Conservation (phyloP, 2,888 invertebrate genomes). For the Thera britannica region DNA sequence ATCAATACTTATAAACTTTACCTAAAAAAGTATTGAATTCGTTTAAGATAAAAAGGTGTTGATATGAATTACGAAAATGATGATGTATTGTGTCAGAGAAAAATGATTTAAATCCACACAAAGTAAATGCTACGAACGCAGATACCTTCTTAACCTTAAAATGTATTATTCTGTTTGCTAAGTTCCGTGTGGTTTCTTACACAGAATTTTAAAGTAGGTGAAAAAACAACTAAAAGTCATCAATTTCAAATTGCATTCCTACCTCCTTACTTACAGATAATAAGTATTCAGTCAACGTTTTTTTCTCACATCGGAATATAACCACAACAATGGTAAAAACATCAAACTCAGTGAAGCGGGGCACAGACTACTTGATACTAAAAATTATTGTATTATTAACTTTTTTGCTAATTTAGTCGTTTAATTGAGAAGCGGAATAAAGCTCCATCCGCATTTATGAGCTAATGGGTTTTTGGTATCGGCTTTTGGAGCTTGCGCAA, state of each 20-base stretch:
- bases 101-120: too few relatives aligned
- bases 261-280: conserved; percentile 26
- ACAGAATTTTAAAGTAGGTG: conserved; percentile 35
- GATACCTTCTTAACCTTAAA: background rate
- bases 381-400: conserved; percentile 62
- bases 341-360: conserved; percentile 65
- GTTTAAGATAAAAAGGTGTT: too few relatives aligned
- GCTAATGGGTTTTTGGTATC: conserved; percentile 44
- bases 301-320: conserved; percentile 53
- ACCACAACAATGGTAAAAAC: conserved; percentile 65
- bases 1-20: too few relatives aligned
- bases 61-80: too few relatives aligned
- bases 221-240: conserved; percentile 33
- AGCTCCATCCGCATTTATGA: conserved; percentile 20
- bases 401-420: conserved; percentile 65
- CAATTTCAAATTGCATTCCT: conserved; percentile 50
- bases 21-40: too few relatives aligned
- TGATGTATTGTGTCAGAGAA: too few relatives aligned
- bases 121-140: too few relatives aligned
- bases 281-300: conserved; percentile 54
- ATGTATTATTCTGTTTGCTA: conserved; percentile 10
- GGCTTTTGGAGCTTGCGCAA: conserved; percentile 35
- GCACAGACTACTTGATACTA: conserved; percentile 57
- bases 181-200: conserved; percentile 12
- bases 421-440: conserved; percentile 61